These are phyloP conservation scores for Drosophila tropicalis DNA, from an alignment of 1,140 invertebrate genomes.

Conservation along the genomic window DNA sequence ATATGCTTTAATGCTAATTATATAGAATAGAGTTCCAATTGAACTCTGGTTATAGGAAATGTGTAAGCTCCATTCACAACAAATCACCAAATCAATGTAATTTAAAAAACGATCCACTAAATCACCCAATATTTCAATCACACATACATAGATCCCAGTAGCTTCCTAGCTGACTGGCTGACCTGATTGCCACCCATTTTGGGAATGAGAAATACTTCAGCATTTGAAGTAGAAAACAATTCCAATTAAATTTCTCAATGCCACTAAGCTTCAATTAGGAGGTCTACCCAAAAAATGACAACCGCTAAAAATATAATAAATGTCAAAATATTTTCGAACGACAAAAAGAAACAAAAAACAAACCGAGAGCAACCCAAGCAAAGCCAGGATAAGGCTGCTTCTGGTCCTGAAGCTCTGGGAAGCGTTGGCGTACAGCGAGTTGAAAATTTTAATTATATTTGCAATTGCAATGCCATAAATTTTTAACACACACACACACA, in stretches of 20 bases:
- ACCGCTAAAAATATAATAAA: slow-evolving; percentile 61
- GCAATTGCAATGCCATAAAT: slow-evolving; percentile 81
- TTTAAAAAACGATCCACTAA: not conserved
- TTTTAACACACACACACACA: slow-evolving; percentile 41
- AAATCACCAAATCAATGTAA: not conserved
- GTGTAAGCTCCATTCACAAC: not conserved
- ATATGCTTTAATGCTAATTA: no score
- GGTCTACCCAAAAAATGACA: slow-evolving; percentile 43
- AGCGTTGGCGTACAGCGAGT: slow-evolving; percentile 40
- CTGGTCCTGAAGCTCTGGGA: not conserved
- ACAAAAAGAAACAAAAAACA: slow-evolving; percentile 16
- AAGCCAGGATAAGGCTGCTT: slow-evolving; percentile 14
- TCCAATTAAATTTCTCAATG: slow-evolving; percentile 48
- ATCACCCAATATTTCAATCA: not conserved
- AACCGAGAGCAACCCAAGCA: not conserved
- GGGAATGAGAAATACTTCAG: not conserved
- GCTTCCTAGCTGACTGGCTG: not conserved
- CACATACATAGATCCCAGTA: not conserved
- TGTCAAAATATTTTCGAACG: slow-evolving; percentile 47
- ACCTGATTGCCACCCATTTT: not conserved
- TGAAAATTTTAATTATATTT: slow-evolving; percentile 82
- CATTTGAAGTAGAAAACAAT: slow-evolving; percentile 1
- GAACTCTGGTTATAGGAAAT: no score
- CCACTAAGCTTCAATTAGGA: slow-evolving; percentile 53
- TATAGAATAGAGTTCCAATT: no score